These are phyloP conservation scores for Napeogenes inachia DNA, from an alignment of 2,888 invertebrate genomes.

Conservation along the genomic window DNA sequence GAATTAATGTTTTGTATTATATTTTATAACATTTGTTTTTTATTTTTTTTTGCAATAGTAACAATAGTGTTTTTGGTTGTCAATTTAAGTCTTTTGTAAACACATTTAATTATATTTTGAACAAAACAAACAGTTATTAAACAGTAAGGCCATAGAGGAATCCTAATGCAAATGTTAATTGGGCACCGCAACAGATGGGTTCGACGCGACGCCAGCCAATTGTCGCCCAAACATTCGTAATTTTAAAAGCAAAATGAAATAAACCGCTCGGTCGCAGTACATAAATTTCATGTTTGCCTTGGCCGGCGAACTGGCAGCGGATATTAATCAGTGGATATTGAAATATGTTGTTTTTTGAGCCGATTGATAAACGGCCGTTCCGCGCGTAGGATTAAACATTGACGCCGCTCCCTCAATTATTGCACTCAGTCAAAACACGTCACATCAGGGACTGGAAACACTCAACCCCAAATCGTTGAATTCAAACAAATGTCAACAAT, in stretches of 20 bases:
- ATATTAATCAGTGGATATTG: slow-evolving; percentile 78
- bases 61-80: no score
- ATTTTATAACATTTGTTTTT: no score
- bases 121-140: slow-evolving; percentile 20
- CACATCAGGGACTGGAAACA: slow-evolving; percentile 23
- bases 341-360: slow-evolving; percentile 76
- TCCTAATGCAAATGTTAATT: slow-evolving; percentile 70
- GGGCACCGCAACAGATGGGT: slow-evolving; percentile 69
- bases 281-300: slow-evolving; percentile 76
- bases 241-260: slow-evolving; percentile 76
- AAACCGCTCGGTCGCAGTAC: slow-evolving; percentile 73
- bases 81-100: no score
- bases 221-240: slow-evolving; percentile 74
- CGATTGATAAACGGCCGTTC: slow-evolving; percentile 72
- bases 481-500: slow-evolving; percentile 12
- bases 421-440: slow-evolving; percentile 25
- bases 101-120: neutral
- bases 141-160: slow-evolving; percentile 37
- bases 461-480: slow-evolving; percentile 7
- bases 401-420: slow-evolving; percentile 67
- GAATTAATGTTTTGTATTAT: neutral
- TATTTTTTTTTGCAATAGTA: no score
- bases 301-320: slow-evolving; percentile 72
- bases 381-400: slow-evolving; percentile 70
- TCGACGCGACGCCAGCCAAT: slow-evolving; percentile 69